Conservation (phyloP, 2,888 invertebrate species). For the Synanthedon myopaeformis region DNA sequence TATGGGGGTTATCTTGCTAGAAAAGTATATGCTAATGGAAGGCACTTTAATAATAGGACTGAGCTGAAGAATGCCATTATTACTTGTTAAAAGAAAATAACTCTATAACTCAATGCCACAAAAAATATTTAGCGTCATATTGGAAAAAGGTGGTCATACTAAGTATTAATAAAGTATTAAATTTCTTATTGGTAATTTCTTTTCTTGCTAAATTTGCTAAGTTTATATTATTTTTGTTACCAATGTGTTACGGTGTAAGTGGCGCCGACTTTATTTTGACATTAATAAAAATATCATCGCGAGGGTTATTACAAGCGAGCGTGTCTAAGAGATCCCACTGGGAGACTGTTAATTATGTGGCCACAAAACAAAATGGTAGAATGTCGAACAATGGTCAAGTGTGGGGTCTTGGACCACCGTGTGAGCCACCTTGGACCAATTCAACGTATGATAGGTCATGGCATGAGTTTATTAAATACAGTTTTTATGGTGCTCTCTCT, state of each 20-base stretch:
- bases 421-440: conserved; percentile 23
- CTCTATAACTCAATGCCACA: too few species aligned
- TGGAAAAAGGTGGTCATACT: too few species aligned
- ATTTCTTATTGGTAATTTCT: too few species aligned
- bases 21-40: too few species aligned
- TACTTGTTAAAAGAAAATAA: too few species aligned
- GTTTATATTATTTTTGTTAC: too few species aligned
- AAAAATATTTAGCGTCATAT: too few species aligned
- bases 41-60: too few species aligned
- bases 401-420: conserved; percentile 60
- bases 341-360: conserved; percentile 67
- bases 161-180: too few species aligned
- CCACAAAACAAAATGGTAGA: conserved; percentile 60
- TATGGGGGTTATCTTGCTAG: too few species aligned
- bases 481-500: not conserved
- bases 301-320: conserved; percentile 64
- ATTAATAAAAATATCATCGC: conserved; percentile 70
- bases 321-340: conserved; percentile 67
- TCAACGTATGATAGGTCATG: conserved; percentile 8
- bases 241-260: conserved; percentile 30
- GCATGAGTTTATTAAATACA: not conserved
- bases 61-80: too few species aligned
- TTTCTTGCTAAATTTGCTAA: too few species aligned
- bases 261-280: conserved; percentile 58
- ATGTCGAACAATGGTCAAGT: conserved; percentile 56